Percentiles rank a stretch among this genome's conserved stretches.
These are phyloP conservation scores for Thereva unica DNA, from an alignment of 2,888 invertebrate genomes.

Conservation along the genomic window DNA sequence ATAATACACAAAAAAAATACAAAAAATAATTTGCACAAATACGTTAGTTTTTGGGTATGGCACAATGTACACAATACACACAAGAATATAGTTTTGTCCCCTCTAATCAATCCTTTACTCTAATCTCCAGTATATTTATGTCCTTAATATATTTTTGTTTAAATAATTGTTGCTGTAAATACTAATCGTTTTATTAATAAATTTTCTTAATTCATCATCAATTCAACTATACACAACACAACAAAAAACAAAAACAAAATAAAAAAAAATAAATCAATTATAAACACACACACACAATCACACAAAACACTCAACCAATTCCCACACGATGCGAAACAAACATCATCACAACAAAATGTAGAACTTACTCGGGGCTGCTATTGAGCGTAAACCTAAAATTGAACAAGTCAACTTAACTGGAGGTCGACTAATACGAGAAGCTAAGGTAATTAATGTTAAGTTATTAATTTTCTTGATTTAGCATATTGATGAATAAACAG, in stretches of 20 bases:
- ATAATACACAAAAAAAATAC: not conserved
- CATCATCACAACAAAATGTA: conserved; percentile 54
- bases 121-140: conserved; percentile 5
- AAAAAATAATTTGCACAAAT: too few relatives aligned
- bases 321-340: not conserved
- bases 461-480: conserved; percentile 20
- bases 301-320: conserved; percentile 14
- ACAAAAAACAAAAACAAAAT: conserved; percentile 21
- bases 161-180: conserved; percentile 36
- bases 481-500: conserved; percentile 9
- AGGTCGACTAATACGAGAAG: conserved; percentile 93
- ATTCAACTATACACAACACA: conserved; percentile 11
- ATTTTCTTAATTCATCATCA: conserved; percentile 27
- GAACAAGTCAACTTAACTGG: conserved; percentile 95
- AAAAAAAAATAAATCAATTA: conserved; percentile 33
- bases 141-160: conserved; percentile 34
- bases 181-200: conserved; percentile 38
- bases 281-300: conserved; percentile 30
- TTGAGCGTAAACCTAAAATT: conserved; percentile 91
- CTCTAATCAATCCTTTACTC: not conserved
- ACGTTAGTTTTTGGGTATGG: conserved; percentile 1
- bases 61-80: not conserved
- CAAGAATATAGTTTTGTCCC: conserved; percentile 21
- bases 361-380: conserved; percentile 90
- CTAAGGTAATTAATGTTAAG: conserved; percentile 77